Evolutionary conservation across 2,113 vertebrate genomes (phyloP).

Genomic region (Atlantisia rogersi): DNA sequence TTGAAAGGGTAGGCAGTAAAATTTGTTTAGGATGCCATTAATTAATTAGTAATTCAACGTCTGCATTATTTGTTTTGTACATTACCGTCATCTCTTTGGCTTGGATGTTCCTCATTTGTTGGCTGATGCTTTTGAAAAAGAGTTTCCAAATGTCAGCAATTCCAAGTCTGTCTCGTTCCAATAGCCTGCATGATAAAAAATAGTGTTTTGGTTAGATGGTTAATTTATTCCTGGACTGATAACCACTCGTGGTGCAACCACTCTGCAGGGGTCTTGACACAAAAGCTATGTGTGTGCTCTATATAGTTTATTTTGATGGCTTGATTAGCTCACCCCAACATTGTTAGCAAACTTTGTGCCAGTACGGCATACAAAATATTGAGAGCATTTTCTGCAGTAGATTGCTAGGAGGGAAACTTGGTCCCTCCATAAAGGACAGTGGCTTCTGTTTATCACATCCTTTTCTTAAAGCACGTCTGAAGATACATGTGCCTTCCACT

Average conservation of each 20-base stretch:
- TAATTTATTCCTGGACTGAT: background rate
- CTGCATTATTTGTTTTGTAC: slow-evolving; percentile 11
- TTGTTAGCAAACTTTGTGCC: background rate
- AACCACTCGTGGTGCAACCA: background rate
- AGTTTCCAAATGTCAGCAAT: background rate
- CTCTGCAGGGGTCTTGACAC: background rate
- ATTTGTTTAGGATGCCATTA: background rate
- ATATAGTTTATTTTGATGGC: background rate
- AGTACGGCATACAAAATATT: background rate
- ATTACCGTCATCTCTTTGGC: background rate
- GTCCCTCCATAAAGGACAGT: background rate
- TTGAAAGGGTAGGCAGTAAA: background rate
- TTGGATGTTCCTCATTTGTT: background rate
- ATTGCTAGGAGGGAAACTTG: background rate
- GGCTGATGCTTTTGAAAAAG: background rate
- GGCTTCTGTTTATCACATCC: background rate
- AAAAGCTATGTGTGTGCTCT: background rate
- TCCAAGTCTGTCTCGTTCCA: background rate
- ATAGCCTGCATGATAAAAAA: background rate
- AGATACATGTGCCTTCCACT: background rate
- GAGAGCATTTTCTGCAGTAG: background rate
- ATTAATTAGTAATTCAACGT: background rate
- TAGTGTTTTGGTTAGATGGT: background rate
- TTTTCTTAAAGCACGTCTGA: background rate
- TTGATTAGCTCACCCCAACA: background rate